phyloP scores from a whole-genome alignment of 2,113 vertebrate genomes.

The Eulemur rufifrons region DNA sequence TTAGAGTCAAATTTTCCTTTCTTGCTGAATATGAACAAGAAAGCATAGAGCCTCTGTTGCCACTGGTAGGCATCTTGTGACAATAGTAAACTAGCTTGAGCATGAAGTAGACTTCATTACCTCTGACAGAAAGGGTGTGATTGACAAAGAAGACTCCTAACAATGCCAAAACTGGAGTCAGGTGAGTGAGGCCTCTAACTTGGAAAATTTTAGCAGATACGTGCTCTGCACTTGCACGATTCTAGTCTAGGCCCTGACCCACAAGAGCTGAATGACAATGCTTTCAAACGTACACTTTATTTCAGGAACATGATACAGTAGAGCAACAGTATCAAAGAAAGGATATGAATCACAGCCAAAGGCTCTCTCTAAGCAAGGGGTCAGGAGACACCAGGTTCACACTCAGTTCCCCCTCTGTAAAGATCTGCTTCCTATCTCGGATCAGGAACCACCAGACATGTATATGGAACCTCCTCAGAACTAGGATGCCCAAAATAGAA shows the following conservation, averaged over 20 bases:
- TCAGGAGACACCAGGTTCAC: background rate
- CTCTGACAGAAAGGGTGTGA: too few relatives aligned
- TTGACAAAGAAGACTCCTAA: too few relatives aligned
- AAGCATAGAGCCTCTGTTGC: background rate
- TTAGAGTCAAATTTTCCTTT: background rate
- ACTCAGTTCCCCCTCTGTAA: background rate
- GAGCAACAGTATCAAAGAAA: background rate
- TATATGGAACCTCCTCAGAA: background rate
- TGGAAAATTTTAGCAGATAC: background rate
- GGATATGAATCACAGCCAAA: background rate
- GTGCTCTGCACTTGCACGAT: fast-evolving
- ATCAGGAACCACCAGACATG: background rate
- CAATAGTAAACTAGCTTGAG: background rate
- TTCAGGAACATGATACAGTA: background rate
- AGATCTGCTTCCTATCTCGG: background rate
- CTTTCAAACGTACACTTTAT: background rate
- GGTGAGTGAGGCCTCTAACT: background rate
- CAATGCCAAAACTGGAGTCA: background rate
- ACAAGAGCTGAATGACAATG: background rate
- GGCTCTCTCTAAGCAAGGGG: background rate
- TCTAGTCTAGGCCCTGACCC: background rate
- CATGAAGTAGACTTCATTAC: background rate
- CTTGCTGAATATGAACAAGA: background rate
- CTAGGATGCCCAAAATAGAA: background rate
- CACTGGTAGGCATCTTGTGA: background rate